Base-by-base conservation (phyloP, 2,797 vertebrate species). In the Lates japonicus region DNA sequence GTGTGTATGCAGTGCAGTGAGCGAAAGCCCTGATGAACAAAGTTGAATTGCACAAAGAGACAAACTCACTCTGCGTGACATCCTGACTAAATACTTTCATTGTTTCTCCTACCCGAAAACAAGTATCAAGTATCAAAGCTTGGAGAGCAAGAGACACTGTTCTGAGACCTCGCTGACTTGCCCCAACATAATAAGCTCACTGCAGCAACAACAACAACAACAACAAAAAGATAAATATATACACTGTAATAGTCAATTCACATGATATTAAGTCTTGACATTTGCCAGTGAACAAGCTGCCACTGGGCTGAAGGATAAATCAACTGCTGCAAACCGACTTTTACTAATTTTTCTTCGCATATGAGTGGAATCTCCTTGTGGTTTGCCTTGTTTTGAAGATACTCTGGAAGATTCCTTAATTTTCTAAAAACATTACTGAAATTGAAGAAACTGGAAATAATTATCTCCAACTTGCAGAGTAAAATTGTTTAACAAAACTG, bases 61-160 rank as follows among this genome's bases (percentile, higher is more conserved):
- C 91, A 94, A 94, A 94, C 89, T 94, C 86, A 92, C 92, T 93
- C 93, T 93, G 94, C 90, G 76, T 95, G 94, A 95, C 94, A 94
- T 95, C 93, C n/a, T 95, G 92, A 95, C 93, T 93, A 95, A 96
- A 96, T 93, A 94, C 93, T 94, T 94, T 94, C 93, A 95, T 95
- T 95, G 95, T 96, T 95, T 95, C 93, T 92, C 87, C 90, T 90
- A 90, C 88, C n/a, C 11, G 84, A 95, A 95, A 95, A 95, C 94
- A 95, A 95, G 94, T 94, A 95, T 96, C 93, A 83, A 90, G 82
- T 95, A 92, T 91, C 93, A 37, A 5, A 22, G 80, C 76, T 71
- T 72, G 60, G 85, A 91, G 82, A 76, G 86, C 84, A 91, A 86
- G 79, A 93, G 87, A 92, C 90, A 80, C 66, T 65, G 88, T 86